Evolutionary conservation across 2,113 vertebrate genomes (phyloP), one percentile per base, ranked within the genome.

Genomic region (Illadopsis cleaveri): DNA sequence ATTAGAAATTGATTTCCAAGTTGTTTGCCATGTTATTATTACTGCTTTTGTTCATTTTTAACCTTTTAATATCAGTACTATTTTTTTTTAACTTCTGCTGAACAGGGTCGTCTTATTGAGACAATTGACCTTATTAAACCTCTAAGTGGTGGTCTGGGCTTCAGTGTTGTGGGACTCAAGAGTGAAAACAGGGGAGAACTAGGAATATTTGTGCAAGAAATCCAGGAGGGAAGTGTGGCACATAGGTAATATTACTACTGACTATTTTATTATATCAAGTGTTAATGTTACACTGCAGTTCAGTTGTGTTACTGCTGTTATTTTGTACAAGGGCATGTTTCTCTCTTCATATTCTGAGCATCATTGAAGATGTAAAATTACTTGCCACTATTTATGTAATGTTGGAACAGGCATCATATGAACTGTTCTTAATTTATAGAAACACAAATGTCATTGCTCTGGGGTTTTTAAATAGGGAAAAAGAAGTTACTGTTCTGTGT

Each of bases 141-240:
- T 35, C 15, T 79, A 28, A 98, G 98, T 72, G 99, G 99, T 73
- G 99, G 99, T 57, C 98, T 99, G 12, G 99, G 99, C 28, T 99
- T 99, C 97, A 99, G 99, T 86, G 99, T 99, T 20, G 99, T 99
- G 83, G 99, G 99, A 45, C 97, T 99, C 5, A 98, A 98, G 93
- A 99, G 99, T 69, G 99, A 99, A 95, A 98, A 99, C 97, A 98
- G 98, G 15, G 99, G 99, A 20, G 99, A 99, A 88, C 98, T 99
- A 40, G 99, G 99, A 70, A 99, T 99, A 97, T 99, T 99, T 94
- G 98, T 99, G 40, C 99, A 99, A 96, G 99, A 99, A 95, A 99
- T 99, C 82, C 99, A 99, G 76, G 98, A 98, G 9, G 99, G 99
- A 93, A 99, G 99, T 48, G 98, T 99, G 69, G 98, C 99, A 37